Base-by-base conservation (phyloP, 2,797 vertebrate genomes). In the Fistularia commersonii region DNA sequence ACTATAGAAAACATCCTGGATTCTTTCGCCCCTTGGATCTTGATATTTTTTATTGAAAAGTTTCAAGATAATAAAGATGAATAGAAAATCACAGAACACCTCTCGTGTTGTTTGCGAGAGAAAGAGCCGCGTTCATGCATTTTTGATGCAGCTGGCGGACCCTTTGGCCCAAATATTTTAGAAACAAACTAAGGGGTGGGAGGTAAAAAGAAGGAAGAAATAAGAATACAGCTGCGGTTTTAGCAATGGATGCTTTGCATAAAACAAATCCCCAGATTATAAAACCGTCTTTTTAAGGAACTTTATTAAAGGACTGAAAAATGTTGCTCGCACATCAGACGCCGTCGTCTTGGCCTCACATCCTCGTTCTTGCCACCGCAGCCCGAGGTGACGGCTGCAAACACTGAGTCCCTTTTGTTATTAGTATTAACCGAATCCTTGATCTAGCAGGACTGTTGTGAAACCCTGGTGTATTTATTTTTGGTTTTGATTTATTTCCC, bases 131-230 rank as follows among this genome's bases (percentile, higher is more conserved):
- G n/a, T 60, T 54, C 45, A 74, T 84, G 53, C 32, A 73, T 83
- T 72, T 72, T 81, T 77, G 32, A 83, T 75, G 55, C 31, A 15
- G 61, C 53, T 44, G 57, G 57, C 23, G 44, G 53, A 64, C 48
- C 38, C 15, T 49, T 54, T 7, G 9, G 45, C 49, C 57, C 9
- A 65, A 56, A 76, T 71, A 63, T 58, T 74, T 55, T 33, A 38
- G 33, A 74, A 47, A 48, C 32, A 68, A 62, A 63, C 11, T 11
- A 15, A 43, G 49, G 65, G 23, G 23, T 23, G 23, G 23, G 23
- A 4, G 23, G 23, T 23, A 4, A 23, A 23, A 23, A 23, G 23
- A 62, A 72, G 48, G 0, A 0, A 43, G 11, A 35, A 45, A 58
- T 45, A 8, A 47, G 66, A 58, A 61, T 34, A 14, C n/a, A 40